These are phyloP conservation scores for Rhynchotus rufescens DNA, from an alignment of 2,797 vertebrate species.

Conservation along the genomic window DNA sequence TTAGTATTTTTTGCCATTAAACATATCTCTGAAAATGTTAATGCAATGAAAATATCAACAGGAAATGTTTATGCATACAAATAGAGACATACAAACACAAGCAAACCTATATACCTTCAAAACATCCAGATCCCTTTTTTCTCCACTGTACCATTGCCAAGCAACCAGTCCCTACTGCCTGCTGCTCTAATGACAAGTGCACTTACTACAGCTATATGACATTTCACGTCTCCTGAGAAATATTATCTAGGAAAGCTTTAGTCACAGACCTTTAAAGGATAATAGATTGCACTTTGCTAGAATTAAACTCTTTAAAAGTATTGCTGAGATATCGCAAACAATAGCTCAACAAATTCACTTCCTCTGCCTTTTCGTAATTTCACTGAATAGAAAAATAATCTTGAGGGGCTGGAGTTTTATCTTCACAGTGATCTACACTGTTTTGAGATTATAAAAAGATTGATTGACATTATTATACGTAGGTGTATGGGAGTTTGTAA, in stretches of 20 bases:
- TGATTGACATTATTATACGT: neutral
- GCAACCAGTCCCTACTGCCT: neutral
- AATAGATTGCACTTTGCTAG: neutral
- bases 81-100: neutral
- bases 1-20: neutral
- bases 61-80: rapidly evolving
- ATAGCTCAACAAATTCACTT: neutral
- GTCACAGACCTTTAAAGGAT: neutral
- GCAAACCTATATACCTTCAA: neutral
- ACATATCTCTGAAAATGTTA: neutral
- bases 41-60: neutral
- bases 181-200: neutral
- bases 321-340: neutral
- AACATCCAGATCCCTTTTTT: neutral
- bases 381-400: neutral
- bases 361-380: neutral
- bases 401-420: neutral
- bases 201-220: neutral
- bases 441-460: neutral
- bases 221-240: neutral
- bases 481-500: neutral
- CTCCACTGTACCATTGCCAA: neutral
- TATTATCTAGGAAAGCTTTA: neutral
- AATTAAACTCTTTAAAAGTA: neutral
- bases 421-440: neutral